phyloP scores from a whole-genome alignment of 2,113 vertebrate species.

The Aptenodytes forsteri region DNA sequence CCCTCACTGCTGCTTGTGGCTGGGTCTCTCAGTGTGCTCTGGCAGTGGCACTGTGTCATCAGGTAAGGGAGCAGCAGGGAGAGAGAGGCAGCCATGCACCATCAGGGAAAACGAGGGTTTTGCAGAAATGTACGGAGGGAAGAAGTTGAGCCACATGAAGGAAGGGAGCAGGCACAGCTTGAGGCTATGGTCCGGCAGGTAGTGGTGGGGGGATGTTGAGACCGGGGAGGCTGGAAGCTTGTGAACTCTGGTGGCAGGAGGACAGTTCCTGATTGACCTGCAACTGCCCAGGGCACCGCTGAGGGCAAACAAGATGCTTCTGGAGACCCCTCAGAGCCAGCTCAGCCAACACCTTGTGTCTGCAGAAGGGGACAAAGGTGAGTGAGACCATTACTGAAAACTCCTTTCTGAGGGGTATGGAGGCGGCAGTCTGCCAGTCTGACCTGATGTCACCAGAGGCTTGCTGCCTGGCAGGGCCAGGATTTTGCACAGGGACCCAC shows the following conservation, averaged over 20 bases:
- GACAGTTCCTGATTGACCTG: not conserved
- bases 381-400: not conserved
- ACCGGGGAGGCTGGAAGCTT: not conserved
- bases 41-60: no score
- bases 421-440: no score
- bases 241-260: not conserved
- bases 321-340: not conserved
- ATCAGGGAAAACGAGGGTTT: not conserved
- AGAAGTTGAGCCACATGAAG: not conserved
- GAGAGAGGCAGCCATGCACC: not conserved
- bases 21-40: not conserved
- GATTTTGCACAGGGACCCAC: not conserved
- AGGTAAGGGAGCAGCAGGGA: not conserved
- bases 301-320: not conserved
- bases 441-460: no score
- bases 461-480: not conserved
- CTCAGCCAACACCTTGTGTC: not conserved
- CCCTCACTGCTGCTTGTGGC: fast-evolving
- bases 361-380: fast-evolving
- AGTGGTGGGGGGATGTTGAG: not conserved
- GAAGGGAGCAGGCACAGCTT: not conserved
- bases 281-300: fast-evolving
- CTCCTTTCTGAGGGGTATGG: fast-evolving
- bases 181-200: fast-evolving
- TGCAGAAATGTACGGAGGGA: fast-evolving